phyloP scores from a whole-genome alignment of 1,140 invertebrate species.

The Nautilus pompilius region DNA sequence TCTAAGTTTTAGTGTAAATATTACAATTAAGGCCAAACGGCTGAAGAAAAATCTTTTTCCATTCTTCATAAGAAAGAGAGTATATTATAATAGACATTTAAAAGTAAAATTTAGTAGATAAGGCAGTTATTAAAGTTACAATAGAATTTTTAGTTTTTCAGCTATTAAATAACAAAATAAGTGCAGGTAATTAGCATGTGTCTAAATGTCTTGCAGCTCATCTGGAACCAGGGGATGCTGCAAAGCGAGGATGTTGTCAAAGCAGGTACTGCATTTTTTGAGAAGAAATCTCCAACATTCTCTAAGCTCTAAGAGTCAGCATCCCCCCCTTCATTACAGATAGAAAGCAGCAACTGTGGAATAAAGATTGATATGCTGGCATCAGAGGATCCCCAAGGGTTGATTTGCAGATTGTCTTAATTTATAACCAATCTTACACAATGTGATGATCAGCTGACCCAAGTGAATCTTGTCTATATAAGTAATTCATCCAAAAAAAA shows the following conservation, averaged over 20 bases:
- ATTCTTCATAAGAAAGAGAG: too few relatives aligned
- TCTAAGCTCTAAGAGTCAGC: constrained; percentile 52
- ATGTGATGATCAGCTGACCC: too few relatives aligned
- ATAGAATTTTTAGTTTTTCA: not conserved
- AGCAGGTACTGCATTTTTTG: constrained; percentile 70
- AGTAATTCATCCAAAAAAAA: too few relatives aligned
- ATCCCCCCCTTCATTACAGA: too few relatives aligned
- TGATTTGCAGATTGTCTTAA: too few relatives aligned
- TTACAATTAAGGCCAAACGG: not conserved
- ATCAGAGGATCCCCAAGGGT: too few relatives aligned
- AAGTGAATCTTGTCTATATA: too few relatives aligned
- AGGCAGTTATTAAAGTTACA: not conserved
- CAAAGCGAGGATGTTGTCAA: constrained; percentile 90
- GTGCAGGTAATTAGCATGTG: not conserved
- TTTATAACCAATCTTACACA: too few relatives aligned
- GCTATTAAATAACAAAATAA: not conserved
- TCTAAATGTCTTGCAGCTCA: constrained; percentile 62
- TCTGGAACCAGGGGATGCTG: constrained; percentile 78
- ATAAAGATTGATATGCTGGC: too few relatives aligned
- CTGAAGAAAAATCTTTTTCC: not conserved
- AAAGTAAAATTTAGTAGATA: constrained; percentile 1
- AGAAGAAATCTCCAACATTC: constrained; percentile 58
- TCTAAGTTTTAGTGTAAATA: not conserved
- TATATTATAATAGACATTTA: too few relatives aligned
- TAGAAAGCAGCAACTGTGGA: too few relatives aligned